Conservation (phyloP, 92 coral and sea anemone genomes). For the Galaxea fascicularis region DNA sequence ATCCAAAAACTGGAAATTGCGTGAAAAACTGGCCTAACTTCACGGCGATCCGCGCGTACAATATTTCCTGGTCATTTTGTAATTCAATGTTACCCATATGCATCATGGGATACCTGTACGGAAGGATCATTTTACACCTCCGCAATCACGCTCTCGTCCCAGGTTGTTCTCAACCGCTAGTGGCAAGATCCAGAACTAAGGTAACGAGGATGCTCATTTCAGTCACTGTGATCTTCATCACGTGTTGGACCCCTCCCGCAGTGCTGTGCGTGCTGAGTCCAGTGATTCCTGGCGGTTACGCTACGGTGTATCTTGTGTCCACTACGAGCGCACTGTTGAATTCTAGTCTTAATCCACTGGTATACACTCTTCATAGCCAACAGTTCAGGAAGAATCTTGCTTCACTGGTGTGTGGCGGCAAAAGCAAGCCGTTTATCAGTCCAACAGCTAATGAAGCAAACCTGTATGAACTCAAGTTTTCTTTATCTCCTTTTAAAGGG, state of each 20-base stretch:
- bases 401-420: neutral
- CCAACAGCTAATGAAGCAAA: neutral
- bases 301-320: constrained; percentile 1
- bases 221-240: constrained; percentile 19
- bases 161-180: neutral
- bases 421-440: neutral
- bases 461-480: neutral
- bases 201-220: constrained; percentile 43
- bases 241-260: constrained; percentile 32
- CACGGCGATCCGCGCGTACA: neutral
- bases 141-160: constrained; percentile 9
- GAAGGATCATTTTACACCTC: constrained; percentile 18
- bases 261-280: constrained; percentile 20
- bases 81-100: constrained; percentile 25
- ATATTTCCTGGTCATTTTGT: constrained; percentile 19
- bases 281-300: constrained; percentile 24
- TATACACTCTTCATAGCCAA: constrained; percentile 44
- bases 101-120: constrained; percentile 42
- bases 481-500: neutral
- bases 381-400: constrained; percentile 39
- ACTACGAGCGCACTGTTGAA: constrained; percentile 18
- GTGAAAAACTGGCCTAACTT: neutral
- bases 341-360: constrained; percentile 42
- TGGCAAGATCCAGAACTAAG: constrained; percentile 3
- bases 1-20: neutral